These are phyloP conservation scores for Sciurus carolinensis DNA, from an alignment of 2,797 vertebrate species.

Conservation along the genomic window DNA sequence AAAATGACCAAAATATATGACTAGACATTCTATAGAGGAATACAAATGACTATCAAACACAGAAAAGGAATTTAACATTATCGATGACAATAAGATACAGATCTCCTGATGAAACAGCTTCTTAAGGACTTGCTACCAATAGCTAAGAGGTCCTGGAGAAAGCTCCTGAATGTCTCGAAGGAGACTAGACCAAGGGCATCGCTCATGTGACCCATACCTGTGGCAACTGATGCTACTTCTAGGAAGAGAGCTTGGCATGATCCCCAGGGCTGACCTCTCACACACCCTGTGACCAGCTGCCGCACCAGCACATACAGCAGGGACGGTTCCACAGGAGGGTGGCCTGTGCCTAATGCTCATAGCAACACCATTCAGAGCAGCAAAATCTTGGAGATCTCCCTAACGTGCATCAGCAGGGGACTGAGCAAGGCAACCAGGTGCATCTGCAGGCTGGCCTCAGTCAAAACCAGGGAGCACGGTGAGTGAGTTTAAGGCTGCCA, in stretches of 20 bases:
- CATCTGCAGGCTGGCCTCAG: rapidly evolving
- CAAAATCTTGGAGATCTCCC: too few species aligned
- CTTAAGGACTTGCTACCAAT: background rate
- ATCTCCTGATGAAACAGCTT: background rate
- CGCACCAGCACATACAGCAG: rapidly evolving
- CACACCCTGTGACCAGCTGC: rapidly evolving
- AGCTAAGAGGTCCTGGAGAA: background rate
- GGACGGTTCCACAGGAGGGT: background rate
- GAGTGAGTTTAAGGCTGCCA: too few species aligned
- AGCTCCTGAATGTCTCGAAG: background rate
- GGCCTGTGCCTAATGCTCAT: rapidly evolving
- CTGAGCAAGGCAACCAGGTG: rapidly evolving
- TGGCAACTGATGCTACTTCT: background rate
- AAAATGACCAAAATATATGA: background rate
- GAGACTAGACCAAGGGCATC: background rate
- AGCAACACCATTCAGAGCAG: rapidly evolving
- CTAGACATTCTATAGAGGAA: background rate
- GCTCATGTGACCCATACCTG: background rate
- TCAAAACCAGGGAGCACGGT: background rate
- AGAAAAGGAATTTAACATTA: background rate
- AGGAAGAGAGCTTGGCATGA: background rate
- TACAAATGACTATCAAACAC: background rate
- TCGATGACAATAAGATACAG: background rate
- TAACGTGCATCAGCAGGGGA: background rate
- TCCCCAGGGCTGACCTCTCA: rapidly evolving